Evolutionary conservation across 1,140 invertebrate genomes (phyloP), one percentile per base, ranked within the genome.

Genomic region (Drosophila novamexicana): DNA sequence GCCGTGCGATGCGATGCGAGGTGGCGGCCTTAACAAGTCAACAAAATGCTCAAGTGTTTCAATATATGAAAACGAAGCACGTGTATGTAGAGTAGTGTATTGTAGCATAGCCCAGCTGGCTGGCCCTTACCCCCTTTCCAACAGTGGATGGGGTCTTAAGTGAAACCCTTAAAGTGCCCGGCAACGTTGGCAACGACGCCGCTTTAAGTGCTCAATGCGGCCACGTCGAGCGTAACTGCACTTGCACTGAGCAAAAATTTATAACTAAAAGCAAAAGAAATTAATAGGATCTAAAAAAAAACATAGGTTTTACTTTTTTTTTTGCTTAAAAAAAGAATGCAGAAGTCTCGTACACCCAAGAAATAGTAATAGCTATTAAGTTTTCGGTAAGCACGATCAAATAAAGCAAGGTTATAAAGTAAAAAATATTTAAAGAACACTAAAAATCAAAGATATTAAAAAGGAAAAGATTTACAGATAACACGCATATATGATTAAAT

Each of bases 81-180:
- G 14, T 63, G n/a, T 34, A 40, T 45, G 10, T 42, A 29, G 59
- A 54, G 62, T 72, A 47, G 62, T 66, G 37, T 59, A 34, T 14
- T 45, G 12, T 63, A 58, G 58, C 1, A 16, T 9, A 50, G 42
- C 37, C n/a, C 56, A 47, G 36, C 14, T 16, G n/a, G 22, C 16
- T 7, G n/a, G n/a, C 54, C 69, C 9, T 12, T 57, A 37, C 40
- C 34, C n/a, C 40, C 34, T 10, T 10, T 10, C 14, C 44, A 32
- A 9, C 58, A 12, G 32, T 14, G 14, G n/a, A 7, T 68, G 47
- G 32, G 34, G 74, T 78, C 84, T 89, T 89, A 83, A 89, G 84
- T 81, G 84, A 89, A 89, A 71, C 84, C 80, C 80, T 84, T 84
- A 83, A 89, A 89, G 77, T 89, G 80, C 53, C 61, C 63, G 45